These are phyloP conservation scores for Mylabris phalerata DNA, from an alignment of 1,140 invertebrate species.

Conservation along the genomic window DNA sequence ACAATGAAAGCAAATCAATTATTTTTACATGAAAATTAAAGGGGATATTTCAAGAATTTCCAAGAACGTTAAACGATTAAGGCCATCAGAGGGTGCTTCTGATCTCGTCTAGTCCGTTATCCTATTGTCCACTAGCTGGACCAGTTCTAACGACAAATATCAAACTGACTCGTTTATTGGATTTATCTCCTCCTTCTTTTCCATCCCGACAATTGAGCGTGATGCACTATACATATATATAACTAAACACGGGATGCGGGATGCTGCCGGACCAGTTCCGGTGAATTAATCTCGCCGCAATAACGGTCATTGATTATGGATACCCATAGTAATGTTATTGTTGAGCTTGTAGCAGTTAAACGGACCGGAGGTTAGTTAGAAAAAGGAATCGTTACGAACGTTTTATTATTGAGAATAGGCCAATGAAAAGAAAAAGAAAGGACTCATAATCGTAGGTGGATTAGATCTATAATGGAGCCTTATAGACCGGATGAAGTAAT, in stretches of 20 bases:
- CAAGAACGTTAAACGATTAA: too few relatives aligned
- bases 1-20: too few relatives aligned
- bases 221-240: too few relatives aligned
- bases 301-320: slow-evolving; percentile 16
- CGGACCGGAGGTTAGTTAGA: not conserved
- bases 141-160: not conserved
- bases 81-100: too few relatives aligned
- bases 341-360: slow-evolving; percentile 7
- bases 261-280: slow-evolving; percentile 15
- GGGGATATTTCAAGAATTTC: too few relatives aligned
- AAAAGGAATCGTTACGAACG: not conserved
- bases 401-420: not conserved
- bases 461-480: too few relatives aligned
- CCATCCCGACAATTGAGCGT: not conserved
- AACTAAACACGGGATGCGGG: not conserved
- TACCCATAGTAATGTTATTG: not conserved
- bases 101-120: too few relatives aligned
- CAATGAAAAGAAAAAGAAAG: not conserved
- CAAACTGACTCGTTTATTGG: too few relatives aligned
- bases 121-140: not conserved
- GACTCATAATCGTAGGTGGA: not conserved
- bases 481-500: too few relatives aligned
- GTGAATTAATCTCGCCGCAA: slow-evolving; percentile 16
- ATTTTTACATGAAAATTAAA: too few relatives aligned
- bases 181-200: too few relatives aligned